phyloP scores from a whole-genome alignment of 2,797 vertebrate species.

The Emys orbicularis region DNA sequence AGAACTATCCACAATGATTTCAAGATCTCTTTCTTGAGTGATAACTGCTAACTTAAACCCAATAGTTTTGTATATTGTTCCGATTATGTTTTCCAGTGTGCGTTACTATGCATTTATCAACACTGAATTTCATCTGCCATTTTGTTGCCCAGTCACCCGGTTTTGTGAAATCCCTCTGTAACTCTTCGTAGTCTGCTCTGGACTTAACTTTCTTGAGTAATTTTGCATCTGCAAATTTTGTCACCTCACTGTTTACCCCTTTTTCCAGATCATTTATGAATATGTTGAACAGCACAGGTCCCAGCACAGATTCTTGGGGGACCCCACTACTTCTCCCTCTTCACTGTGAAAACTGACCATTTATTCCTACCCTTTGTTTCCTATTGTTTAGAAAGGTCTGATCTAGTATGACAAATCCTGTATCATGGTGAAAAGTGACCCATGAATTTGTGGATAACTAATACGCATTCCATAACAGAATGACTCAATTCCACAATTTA shows the following conservation, averaged over 20 bases:
- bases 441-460: background rate
- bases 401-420: background rate
- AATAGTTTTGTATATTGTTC: background rate
- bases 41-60: background rate
- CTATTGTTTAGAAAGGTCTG: background rate
- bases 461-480: background rate
- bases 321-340: too few species aligned
- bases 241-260: background rate
- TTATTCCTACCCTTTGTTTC: background rate
- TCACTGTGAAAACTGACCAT: background rate
- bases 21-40: background rate
- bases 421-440: background rate
- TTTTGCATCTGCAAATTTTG: background rate
- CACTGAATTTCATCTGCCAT: background rate
- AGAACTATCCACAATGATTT: background rate
- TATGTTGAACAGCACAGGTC: background rate
- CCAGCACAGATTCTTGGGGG: too few species aligned
- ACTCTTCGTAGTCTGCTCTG: background rate
- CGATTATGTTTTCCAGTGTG: background rate
- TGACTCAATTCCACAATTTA: background rate
- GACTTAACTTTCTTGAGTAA: background rate
- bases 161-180: background rate
- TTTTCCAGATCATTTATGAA: background rate
- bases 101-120: background rate
- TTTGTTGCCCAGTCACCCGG: background rate